Conservation (phyloP, 2,113 vertebrate genomes). For the Shinisaurus crocodilurus region DNA sequence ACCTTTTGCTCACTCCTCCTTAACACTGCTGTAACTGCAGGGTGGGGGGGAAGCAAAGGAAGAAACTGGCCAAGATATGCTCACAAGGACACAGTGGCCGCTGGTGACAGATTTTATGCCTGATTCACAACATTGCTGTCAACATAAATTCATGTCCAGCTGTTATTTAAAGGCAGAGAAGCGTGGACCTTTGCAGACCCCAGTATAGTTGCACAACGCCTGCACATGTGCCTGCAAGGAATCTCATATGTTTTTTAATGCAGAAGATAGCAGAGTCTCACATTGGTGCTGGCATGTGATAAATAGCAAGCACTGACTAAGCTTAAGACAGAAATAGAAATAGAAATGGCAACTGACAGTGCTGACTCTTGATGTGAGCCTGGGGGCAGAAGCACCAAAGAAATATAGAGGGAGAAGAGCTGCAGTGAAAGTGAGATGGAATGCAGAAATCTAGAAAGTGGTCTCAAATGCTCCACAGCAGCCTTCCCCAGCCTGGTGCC, state of each 20-base stretch:
- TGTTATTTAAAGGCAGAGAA: neutral
- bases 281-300: neutral
- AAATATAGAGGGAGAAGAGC: neutral
- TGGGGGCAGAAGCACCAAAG: neutral
- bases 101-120: neutral
- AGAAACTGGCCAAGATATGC: neutral
- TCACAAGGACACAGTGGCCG: neutral
- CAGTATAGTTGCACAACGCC: neutral
- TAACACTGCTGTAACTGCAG: neutral
- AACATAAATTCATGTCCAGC: neutral
- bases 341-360: neutral
- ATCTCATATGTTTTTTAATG: neutral
- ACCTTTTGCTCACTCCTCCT: too few species aligned
- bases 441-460: neutral
- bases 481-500: too few species aligned
- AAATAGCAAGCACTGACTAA: neutral
- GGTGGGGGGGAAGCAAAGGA: neutral
- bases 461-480: too few species aligned
- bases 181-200: neutral
- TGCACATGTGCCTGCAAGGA: neutral
- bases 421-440: neutral
- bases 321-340: neutral
- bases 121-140: neutral
- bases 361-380: neutral
- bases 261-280: neutral